Conservation (phyloP, 2,113 vertebrate genomes). For the Corythaeola cristata region DNA sequence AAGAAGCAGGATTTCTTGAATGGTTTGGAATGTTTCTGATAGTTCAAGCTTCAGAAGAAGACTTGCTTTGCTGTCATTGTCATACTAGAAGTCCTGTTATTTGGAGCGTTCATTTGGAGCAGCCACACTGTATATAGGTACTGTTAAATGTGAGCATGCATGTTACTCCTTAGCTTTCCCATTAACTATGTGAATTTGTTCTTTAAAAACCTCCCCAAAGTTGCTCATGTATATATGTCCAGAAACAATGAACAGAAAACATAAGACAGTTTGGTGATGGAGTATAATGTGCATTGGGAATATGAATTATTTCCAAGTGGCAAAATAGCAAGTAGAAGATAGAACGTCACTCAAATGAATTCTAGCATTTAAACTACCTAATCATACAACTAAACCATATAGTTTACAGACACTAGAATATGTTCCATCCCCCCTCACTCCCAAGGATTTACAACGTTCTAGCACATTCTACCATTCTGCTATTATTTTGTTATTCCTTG, state of each 20-base stretch:
- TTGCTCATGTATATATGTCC: neutral
- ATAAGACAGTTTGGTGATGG: neutral
- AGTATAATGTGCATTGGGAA: neutral
- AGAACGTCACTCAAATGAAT: neutral
- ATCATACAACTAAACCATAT: neutral
- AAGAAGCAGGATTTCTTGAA: neutral
- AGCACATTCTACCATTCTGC: neutral
- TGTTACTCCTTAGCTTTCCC: neutral
- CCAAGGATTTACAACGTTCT: neutral
- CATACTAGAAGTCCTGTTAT: neutral
- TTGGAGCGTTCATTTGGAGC: neutral
- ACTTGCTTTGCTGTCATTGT: neutral
- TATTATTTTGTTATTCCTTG: neutral
- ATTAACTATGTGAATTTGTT: neutral
- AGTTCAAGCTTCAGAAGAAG: neutral
- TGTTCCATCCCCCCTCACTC: neutral
- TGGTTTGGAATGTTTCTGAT: neutral
- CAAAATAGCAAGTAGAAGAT: neutral
- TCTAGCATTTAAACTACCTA: neutral
- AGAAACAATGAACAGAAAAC: neutral
- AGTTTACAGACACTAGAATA: neutral
- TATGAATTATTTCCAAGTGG: neutral
- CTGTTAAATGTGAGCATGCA: neutral
- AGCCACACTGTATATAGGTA: neutral
- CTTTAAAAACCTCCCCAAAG: neutral